Conservation (phyloP, 2,113 vertebrate genomes). For the Anoura caudifer region DNA sequence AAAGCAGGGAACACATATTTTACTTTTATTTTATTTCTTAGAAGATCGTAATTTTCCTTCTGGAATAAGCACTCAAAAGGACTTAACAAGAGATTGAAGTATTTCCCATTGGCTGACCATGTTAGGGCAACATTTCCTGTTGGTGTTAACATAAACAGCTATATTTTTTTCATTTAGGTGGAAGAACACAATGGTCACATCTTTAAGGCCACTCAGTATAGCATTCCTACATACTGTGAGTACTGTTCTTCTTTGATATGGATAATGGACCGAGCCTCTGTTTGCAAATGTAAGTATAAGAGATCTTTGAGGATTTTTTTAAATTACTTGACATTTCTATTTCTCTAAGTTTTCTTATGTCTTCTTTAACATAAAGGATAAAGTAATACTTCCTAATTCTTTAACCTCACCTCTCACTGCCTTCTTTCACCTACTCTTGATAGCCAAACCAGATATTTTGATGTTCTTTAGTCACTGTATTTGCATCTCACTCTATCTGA, state of each 20-base stretch:
- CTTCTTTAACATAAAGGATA: not conserved
- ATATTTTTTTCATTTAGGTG: constrained; percentile 82
- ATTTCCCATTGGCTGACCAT: not conserved
- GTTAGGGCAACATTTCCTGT: not conserved
- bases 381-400: not conserved
- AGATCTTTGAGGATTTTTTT: not conserved
- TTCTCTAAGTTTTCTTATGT: not conserved
- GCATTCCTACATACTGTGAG: constrained; percentile 98
- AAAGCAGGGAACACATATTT: not conserved
- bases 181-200: constrained; percentile 99
- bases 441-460: not conserved
- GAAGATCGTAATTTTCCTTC: not conserved
- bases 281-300: constrained; percentile 93
- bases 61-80: not conserved
- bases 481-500: not conserved
- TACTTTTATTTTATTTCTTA: constrained; percentile 19
- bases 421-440: not conserved
- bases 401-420: not conserved
- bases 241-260: constrained; percentile 98
- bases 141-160: constrained; percentile 36
- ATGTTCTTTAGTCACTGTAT: not conserved
- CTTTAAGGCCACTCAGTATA: constrained; percentile 98
- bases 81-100: not conserved
- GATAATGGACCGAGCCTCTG: constrained; percentile 99
- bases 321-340: not conserved